Conservation (phyloP, 2,888 invertebrate species). For the Heliconius hortense region DNA sequence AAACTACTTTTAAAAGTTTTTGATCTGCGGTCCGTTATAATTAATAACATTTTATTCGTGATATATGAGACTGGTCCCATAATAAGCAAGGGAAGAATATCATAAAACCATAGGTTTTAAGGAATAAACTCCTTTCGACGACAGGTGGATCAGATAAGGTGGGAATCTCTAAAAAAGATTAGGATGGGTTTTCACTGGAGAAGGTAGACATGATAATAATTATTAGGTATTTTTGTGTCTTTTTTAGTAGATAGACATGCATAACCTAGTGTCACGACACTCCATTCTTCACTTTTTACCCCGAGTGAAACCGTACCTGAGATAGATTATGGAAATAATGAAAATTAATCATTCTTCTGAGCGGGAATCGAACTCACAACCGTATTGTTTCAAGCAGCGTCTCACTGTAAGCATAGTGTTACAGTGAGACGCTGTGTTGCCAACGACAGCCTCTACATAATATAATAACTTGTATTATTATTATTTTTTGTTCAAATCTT, state of each 20-base stretch:
- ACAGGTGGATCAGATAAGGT: slow-evolving; percentile 46
- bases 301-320: too few species aligned
- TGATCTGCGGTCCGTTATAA: background rate
- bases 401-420: too few species aligned
- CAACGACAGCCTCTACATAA: too few species aligned
- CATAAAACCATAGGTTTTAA: slow-evolving; percentile 32
- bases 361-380: too few species aligned
- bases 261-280: background rate
- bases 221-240: background rate
- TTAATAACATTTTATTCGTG: background rate
- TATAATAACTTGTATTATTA: background rate
- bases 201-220: background rate
- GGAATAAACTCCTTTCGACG: slow-evolving; percentile 29
- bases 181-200: slow-evolving; percentile 8
- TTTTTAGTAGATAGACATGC: background rate
- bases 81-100: slow-evolving; percentile 36
- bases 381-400: too few species aligned
- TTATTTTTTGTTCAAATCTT: background rate
- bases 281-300: background rate
- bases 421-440: too few species aligned
- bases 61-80: slow-evolving; percentile 1
- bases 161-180: slow-evolving; percentile 33
- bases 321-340: too few species aligned
- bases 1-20: background rate
- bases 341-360: too few species aligned